Evolutionary conservation across 1,140 invertebrate species (phyloP), one percentile per base, ranked within the genome.

Genomic region (Choristoneura fumiferana): DNA sequence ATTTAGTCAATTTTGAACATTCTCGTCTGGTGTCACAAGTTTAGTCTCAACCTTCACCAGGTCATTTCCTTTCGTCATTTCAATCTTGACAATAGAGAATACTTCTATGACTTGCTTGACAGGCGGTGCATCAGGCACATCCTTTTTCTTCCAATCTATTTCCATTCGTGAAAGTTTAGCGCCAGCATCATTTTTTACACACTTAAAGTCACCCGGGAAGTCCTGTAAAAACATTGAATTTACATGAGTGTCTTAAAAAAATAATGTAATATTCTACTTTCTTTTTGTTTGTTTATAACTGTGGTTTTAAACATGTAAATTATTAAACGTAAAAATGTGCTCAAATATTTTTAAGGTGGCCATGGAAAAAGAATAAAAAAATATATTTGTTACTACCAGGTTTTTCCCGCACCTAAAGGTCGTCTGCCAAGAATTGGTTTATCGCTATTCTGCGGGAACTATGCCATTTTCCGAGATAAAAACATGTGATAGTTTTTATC

Each of bases 21-120:
- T n/a, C 17, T 57, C 45, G 17, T 61, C 53, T 6, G 83, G 85
- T 49, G 77, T 72, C n/a, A 81, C 77, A 58, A 88, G 76, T 57
- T 78, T 83, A 14, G 76, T 85, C 62, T 85, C 84, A n/a, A 89
- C 71, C 61, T 86, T 89, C 0, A 76, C 65, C 73, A 82, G 80
- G 8, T 86, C 84, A 53, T 87, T 82, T 13, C 74, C 78, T 74
- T 78, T 84, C 35, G 73, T 66, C 67, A 89, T 76, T 72, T 84
- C 81, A 34, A 87, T 71, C 63, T 82, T 45, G 40, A 89, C 53
- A 57, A 84, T 72, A 9, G 82, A 81, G 54, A 89, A 89, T 14
- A 87, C 77, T 74, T 81, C 72, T 56, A 89, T 82, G 22, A 78
- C 61, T 66, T 89, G 84, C 56, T 71, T 73, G 0, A 78, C 40